Percentiles rank a stretch among this genome's conserved stretches.
These are phyloP conservation scores for Brachyhypopomus gauderio DNA, from an alignment of 2,113 vertebrate species.

Conservation along the genomic window DNA sequence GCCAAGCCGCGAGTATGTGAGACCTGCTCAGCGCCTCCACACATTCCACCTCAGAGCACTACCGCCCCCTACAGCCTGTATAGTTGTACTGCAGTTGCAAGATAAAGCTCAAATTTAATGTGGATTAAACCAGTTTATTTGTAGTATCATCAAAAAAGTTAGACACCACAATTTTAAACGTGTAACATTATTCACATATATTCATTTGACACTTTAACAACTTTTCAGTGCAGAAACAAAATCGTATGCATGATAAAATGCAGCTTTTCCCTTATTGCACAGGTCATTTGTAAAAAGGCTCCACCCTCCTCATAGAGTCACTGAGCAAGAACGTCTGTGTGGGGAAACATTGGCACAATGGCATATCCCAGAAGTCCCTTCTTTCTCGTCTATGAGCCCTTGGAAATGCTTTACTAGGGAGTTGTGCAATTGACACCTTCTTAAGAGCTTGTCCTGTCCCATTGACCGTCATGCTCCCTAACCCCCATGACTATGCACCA, in stretches of 20 bases:
- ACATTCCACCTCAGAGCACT: slow-evolving; percentile 72
- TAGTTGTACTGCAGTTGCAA: slow-evolving; percentile 38
- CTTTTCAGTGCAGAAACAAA: slow-evolving; percentile 5
- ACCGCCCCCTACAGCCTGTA: slow-evolving; percentile 33
- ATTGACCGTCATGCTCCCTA: slow-evolving; percentile 70
- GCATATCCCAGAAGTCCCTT: neutral
- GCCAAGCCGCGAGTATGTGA: slow-evolving; percentile 72
- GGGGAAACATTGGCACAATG: neutral
- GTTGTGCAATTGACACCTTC: slow-evolving; percentile 54
- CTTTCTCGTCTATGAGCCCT: slow-evolving; percentile 19
- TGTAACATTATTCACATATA: neutral
- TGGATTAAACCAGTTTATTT: neutral
- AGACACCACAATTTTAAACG: neutral
- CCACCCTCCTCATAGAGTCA: neutral
- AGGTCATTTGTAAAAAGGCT: neutral
- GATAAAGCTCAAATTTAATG: neutral
- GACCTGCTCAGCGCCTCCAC: slow-evolving; percentile 63
- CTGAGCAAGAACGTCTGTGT: neutral
- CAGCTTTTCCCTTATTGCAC: slow-evolving; percentile 10
- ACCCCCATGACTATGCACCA: slow-evolving; percentile 71
- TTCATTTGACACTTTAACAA: neutral
- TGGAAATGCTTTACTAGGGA: slow-evolving; percentile 22
- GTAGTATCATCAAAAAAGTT: neutral
- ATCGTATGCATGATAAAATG: neutral
- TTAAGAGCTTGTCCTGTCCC: slow-evolving; percentile 59